Conservation (phyloP, 2,113 vertebrate species). For the Pedetes capensis region DNA sequence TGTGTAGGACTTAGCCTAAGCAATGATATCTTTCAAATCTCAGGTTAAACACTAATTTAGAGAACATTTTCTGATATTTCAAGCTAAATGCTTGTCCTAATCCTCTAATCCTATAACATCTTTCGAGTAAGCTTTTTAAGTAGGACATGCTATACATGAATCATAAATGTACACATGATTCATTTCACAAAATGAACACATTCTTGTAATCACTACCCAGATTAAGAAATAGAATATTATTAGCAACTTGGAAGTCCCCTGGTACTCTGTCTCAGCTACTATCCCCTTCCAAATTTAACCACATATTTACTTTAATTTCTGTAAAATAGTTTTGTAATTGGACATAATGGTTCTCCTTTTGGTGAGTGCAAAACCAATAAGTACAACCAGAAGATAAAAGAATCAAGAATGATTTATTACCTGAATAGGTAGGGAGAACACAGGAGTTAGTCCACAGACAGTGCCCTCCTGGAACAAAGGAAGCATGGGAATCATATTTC, state of each 20-base stretch:
- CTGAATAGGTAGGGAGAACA: not conserved
- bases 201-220: not conserved
- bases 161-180: not conserved
- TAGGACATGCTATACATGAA: not conserved
- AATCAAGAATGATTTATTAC: not conserved
- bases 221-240: not conserved
- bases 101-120: not conserved
- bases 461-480: not conserved
- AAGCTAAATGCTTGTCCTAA: not conserved
- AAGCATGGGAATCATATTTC: not conserved
- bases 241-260: not conserved
- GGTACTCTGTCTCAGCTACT: not conserved
- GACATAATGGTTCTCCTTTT: not conserved
- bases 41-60: not conserved
- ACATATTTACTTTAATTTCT: not conserved
- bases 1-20: not conserved
- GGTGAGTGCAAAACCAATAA: not conserved
- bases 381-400: not conserved
- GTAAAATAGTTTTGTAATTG: not conserved
- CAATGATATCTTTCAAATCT: not conserved
- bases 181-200: not conserved
- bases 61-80: not conserved
- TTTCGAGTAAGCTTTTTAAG: not conserved
- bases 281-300: not conserved
- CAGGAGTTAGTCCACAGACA: not conserved